phyloP scores from a whole-genome alignment of 2,797 vertebrate species.

The Danio tinwini region DNA sequence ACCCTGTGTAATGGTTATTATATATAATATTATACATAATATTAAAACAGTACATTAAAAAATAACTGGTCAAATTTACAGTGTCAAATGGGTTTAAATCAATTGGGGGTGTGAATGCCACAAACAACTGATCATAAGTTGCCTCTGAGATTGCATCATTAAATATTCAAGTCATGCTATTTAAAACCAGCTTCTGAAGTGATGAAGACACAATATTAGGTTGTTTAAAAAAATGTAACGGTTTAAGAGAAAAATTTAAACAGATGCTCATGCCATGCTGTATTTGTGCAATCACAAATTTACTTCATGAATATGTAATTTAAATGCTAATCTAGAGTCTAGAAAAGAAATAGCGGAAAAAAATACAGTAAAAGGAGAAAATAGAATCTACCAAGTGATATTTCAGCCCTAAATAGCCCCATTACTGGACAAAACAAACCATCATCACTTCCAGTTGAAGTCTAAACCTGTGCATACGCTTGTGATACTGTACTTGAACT shows the following conservation, averaged over 20 bases:
- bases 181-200: not conserved
- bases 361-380: not conserved
- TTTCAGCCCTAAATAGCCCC: conserved; percentile 29
- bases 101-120: not conserved
- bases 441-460: conserved; percentile 32
- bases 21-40: no score
- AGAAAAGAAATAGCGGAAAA: no score
- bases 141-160: not conserved
- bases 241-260: no score
- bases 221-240: no score
- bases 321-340: no score
- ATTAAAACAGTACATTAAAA: no score
- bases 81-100: not conserved
- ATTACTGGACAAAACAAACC: conserved; percentile 31
- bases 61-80: no score
- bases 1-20: not conserved
- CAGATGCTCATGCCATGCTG: no score
- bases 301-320: no score
- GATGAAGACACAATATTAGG: not conserved
- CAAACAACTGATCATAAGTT: not conserved
- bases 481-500: conserved; percentile 48
- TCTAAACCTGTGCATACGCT: not conserved
- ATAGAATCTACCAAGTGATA: not conserved
- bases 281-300: not conserved
- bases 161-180: not conserved